Evolutionary conservation across 2,797 vertebrate genomes (phyloP).

Genomic region (Fratercula arctica): DNA sequence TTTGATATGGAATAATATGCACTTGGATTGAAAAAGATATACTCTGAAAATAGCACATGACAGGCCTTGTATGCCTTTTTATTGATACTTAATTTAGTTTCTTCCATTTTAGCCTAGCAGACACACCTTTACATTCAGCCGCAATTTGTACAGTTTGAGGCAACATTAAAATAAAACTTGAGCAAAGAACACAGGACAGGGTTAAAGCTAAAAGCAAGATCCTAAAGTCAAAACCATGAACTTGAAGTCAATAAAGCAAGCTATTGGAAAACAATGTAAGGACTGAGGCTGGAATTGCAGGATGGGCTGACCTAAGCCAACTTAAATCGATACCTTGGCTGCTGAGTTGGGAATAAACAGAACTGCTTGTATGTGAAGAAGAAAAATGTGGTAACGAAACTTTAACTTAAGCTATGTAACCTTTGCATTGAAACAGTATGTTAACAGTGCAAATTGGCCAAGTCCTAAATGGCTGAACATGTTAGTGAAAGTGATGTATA

Average conservation of each 20-base stretch:
- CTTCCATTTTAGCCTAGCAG: not conserved
- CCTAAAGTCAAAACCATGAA: not conserved
- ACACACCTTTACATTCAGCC: not conserved
- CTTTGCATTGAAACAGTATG: not conserved
- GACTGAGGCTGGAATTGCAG: not conserved
- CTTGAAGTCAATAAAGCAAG: slow-evolving; percentile 5
- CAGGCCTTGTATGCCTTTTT: not conserved
- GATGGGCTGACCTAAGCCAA: not conserved
- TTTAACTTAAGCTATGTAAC: not conserved
- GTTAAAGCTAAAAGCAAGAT: slow-evolving; percentile 15
- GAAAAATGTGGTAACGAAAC: not conserved
- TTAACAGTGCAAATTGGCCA: not conserved
- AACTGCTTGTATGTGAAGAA: not conserved
- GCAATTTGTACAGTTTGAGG: not conserved
- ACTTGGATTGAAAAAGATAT: not conserved
- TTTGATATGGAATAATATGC: not conserved
- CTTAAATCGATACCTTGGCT: not conserved
- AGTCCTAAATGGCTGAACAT: not conserved
- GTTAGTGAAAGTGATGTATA: not conserved
- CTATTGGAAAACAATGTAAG: slow-evolving; percentile 31
- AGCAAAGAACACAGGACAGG: not conserved
- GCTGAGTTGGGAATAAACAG: slow-evolving; percentile 27
- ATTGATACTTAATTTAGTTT: not conserved
- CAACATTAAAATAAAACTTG: not conserved
- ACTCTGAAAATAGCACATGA: not conserved